Percentiles rank a stretch among this genome's conserved stretches.
These are phyloP conservation scores for Speoplatyrhinus poulsoni DNA, from an alignment of 2,113 vertebrate genomes.

Conservation along the genomic window DNA sequence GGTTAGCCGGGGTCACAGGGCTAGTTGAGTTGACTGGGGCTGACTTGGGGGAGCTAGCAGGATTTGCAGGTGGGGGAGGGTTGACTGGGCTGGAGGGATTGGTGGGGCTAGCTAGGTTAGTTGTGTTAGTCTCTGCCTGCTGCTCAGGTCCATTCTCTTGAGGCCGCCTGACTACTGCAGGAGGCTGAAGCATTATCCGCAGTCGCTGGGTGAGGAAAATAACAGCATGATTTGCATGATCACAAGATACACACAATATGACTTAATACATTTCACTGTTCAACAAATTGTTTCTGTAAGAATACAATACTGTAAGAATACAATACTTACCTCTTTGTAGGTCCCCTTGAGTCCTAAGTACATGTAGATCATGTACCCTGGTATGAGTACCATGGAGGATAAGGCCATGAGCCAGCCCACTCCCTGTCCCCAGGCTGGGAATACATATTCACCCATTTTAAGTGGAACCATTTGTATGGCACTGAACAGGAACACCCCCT, in stretches of 20 bases:
- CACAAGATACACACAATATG: no score
- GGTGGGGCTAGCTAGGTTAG: slow-evolving; percentile 53
- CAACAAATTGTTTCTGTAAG: neutral
- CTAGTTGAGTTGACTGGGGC: slow-evolving; percentile 22
- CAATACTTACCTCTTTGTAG: slow-evolving; percentile 92
- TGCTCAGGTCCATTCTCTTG: slow-evolving; percentile 92
- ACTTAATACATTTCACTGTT: neutral
- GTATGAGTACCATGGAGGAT: slow-evolving; percentile 97
- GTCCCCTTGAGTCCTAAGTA: slow-evolving; percentile 92
- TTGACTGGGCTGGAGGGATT: slow-evolving; percentile 38
- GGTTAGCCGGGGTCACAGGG: slow-evolving; percentile 15
- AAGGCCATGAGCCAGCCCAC: slow-evolving; percentile 98
- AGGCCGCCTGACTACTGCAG: slow-evolving; percentile 78
- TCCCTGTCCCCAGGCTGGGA: slow-evolving; percentile 96
- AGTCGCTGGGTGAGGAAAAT: slow-evolving; percentile 78
- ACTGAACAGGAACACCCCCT: slow-evolving; percentile 98
- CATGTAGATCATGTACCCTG: slow-evolving; percentile 96
- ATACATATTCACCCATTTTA: slow-evolving; percentile 93
- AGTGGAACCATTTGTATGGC: slow-evolving; percentile 98
- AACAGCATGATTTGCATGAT: neutral
- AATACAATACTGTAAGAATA: neutral
- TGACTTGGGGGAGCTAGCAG: slow-evolving; percentile 20
- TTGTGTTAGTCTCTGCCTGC: slow-evolving; percentile 69
- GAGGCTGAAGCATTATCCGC: slow-evolving; percentile 91
- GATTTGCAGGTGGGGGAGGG: slow-evolving; percentile 8